Conservation (phyloP, 1,140 invertebrate genomes). For the Chelonus insularis region DNA sequence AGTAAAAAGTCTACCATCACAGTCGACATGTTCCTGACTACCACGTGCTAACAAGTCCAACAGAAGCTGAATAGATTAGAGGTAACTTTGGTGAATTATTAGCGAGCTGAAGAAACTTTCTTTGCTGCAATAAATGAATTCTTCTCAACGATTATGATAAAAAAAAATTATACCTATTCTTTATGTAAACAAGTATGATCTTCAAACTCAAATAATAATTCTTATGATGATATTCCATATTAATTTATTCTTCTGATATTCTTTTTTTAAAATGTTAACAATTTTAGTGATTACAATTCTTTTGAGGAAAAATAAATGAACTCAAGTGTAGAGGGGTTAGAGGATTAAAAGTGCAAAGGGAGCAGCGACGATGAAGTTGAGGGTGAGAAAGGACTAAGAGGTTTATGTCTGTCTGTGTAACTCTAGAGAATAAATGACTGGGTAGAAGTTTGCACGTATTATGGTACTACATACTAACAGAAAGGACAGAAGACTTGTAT, state of each 20-base stretch:
- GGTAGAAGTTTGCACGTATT: background rate
- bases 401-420: background rate
- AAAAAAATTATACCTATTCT: no score
- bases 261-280: background rate
- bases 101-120: no score
- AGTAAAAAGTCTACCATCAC: background rate
- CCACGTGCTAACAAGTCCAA: background rate
- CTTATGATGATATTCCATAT: background rate
- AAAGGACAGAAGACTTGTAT: background rate
- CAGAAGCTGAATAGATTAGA: background rate
- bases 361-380: background rate
- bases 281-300: background rate
- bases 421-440: conserved; percentile 1
- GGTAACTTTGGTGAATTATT: no score
- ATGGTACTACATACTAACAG: background rate
- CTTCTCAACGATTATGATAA: no score
- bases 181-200: no score
- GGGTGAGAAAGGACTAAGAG: conserved; percentile 7
- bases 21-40: background rate
- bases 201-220: no score
- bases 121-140: no score
- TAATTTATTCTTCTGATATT: background rate
- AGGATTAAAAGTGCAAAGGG: background rate
- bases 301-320: background rate
- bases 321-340: background rate